Base-by-base conservation (phyloP, 2,797 vertebrate species). In the Pipistrellus nathusii region DNA sequence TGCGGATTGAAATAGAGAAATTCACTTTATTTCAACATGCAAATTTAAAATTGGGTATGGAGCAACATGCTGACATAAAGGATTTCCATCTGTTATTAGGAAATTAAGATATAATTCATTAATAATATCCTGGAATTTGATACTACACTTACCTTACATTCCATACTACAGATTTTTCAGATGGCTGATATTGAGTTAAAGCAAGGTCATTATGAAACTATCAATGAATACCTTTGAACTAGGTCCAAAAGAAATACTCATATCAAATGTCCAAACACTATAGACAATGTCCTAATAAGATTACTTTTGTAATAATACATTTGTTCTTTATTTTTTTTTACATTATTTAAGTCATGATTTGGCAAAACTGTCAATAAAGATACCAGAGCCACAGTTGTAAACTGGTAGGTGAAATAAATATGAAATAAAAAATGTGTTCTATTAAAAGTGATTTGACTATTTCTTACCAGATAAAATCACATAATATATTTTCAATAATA, bases 61-160 rank as follows among this genome's bases (percentile, higher is more conserved):
- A 83, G 77, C 51, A 91, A 75, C 32, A 94, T 51, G 32, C 38
- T 95, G 84, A 69, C 85, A 85, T 82, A 91, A 94, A 13, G 62
- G 14, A 35, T 87, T 91, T 95, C 81, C 81, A 95, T 88, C 93
- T 97, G 68, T 83, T 72, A 90, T 94, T 94, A 81, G 51, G n/a
- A 96, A 93, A 90, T 95, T 76, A 88, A 96, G 89, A 92, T 92
- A 94, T 92, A 90, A 93, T 93, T 90, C 93, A 93, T 94, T 93
- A 94, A 80, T 96, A 95, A 91, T 96, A 95, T 72, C 71, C 77
- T 90, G 53, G 38, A 85, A 95, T 20, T 83, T 62, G 3, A 90
- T 62, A 96, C 64, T 94, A 94, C 71, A 71, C 14, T 94, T 93
- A 57, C 35, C 27, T 93, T 85, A 77, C 30, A 64, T 38, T 32